Evolutionary conservation across 2,888 invertebrate genomes (phyloP), one percentile per base, ranked within the genome.

Genomic region (Acanthoscelides obtectus): DNA sequence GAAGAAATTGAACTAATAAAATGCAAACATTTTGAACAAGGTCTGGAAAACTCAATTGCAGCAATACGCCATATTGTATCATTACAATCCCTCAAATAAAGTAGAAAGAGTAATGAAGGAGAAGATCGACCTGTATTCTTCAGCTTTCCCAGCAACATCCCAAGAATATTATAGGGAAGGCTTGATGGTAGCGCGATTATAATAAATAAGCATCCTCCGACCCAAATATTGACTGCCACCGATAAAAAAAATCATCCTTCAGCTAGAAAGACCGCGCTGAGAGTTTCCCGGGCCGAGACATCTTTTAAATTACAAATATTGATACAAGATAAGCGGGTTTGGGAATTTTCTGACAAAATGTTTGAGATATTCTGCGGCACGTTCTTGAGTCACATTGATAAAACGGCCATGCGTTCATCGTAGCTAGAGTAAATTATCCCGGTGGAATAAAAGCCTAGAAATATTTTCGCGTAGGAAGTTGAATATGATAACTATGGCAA

Each of bases 281-380:
- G 17, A 4, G 5, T 45, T 45, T 12, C 12, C 45, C 17, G 45
- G 45, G 77, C 81, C 82, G 82, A 84, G 84, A 81, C 81, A 80
- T 84, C 83, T 83, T 82, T 79, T 80, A 83, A 83, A 84, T 84
- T 84, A 83, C 85, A 85, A 85, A 85, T 85, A 85, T 85, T 85
- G 85, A 85, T 84, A 85, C 83, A 83, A 84, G 85, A 84, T 85
- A 85, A 84, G 84, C 82, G 83, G 82, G 83, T 84, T n/a, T 84
- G 84, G 84, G 83, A 84, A 85, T 84, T 84, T 84, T 84, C 83
- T 83, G 84, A 83, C 84, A 84, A 84, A 84, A 84, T 84, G 83
- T 73, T 75, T 74, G 73, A 74, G 72, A 74, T 76, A 76, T 76
- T 76, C 76, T 73, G 74, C 79, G 77, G 81, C 84, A 84, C 84